A percentile compares a stretch with the other conserved stretches of the same genome.
These are phyloP conservation scores for Microcebus lehilahytsara DNA, from an alignment of 2,113 vertebrate genomes.

Conservation along the genomic window DNA sequence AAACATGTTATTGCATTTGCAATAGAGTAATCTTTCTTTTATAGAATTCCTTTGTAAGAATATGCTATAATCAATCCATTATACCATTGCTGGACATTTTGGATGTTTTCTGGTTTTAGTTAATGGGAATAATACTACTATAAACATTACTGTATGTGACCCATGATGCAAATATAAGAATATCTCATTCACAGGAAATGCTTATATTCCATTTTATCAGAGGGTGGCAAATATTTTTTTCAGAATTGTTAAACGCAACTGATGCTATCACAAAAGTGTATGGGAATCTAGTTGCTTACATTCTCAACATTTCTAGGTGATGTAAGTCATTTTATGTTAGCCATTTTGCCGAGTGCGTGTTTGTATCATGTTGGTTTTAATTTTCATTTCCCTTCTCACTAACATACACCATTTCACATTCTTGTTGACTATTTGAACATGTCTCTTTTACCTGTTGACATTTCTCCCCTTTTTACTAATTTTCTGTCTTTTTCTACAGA, in stretches of 20 bases:
- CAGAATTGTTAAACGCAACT: neutral
- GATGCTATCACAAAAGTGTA: no score
- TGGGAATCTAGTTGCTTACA: neutral
- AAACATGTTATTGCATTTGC: neutral
- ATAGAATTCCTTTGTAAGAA: neutral
- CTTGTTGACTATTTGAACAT: neutral
- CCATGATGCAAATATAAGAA: neutral
- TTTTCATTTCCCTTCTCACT: neutral
- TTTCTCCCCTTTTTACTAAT: neutral
- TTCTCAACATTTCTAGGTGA: neutral
- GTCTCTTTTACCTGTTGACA: neutral
- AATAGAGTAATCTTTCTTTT: neutral
- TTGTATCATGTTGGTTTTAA: neutral
- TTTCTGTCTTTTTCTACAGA: neutral
- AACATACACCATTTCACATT: neutral
- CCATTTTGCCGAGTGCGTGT: neutral
- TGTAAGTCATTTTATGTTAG: neutral
- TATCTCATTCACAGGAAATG: neutral
- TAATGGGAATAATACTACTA: neutral
- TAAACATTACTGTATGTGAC: neutral
- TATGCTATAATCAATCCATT: neutral
- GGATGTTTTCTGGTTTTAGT: neutral
- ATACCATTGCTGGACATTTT: neutral
- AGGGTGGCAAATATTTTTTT: neutral
- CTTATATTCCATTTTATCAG: neutral